Base-by-base conservation (phyloP, 2,888 invertebrate species). In the Helobdella robusta region DNA sequence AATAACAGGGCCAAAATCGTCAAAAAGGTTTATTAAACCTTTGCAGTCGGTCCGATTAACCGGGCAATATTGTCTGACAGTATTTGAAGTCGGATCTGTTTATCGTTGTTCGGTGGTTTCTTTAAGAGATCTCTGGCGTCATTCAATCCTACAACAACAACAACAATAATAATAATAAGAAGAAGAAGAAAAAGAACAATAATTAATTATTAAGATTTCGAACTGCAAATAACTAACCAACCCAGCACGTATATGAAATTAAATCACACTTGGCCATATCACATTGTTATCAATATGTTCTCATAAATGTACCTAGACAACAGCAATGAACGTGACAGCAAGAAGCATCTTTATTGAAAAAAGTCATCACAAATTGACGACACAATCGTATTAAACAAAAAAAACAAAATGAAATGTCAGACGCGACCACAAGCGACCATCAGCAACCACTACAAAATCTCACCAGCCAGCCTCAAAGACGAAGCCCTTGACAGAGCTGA, bases 401-500 rank as follows among this genome's bases (percentile, higher is more conserved):
- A 40, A 40, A 40, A 40, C 8, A 8, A 8, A 40, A 15, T 18
- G 40, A 40, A 40, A 40, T 40, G 11, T 40, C 40, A 40, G 11
- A 15, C 40, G 11, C 8, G 15, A 18, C 54, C 34, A 11, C 6
- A n/a, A 11, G 5, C 56, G n/a, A 23, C 44, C 2, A 35, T 40
- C 23, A 3, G 32, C 54, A 11, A n/a, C n/a, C n/a, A n/a, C n/a
- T n/a, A n/a, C n/a, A n/a, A n/a, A n/a, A n/a, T n/a, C n/a, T n/a
- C 20, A 79, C 80, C 80, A 70, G 72, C 70, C 76, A 97, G 86
- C 72, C 95, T 83, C 64, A 97, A 86, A 0, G 94, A 94, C 0
- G 94, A 95, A 0, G 94, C 92, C 80, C 93, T 95, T 54, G 89
- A 84, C 20, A 97, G 90, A 20, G 94, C 94, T 73, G 94, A 92